Percentiles rank a stretch among this genome's conserved stretches.
Evolutionary conservation across 2,797 vertebrate species (phyloP).

Genomic region (Phrynocephalus vlangalii): DNA sequence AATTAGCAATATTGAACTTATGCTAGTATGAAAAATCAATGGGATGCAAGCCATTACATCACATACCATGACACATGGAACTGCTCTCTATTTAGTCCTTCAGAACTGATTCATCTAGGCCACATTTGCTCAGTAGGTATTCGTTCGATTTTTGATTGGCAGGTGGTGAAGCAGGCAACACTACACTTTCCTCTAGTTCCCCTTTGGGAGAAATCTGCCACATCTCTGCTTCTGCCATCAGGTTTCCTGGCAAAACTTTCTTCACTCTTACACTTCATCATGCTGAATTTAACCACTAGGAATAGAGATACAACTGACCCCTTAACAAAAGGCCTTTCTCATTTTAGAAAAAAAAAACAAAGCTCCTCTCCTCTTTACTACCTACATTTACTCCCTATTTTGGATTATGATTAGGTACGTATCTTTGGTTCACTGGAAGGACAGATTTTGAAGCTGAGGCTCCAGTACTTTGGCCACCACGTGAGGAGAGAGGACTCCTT

Average conservation of each 20-base stretch:
- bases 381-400: not conserved
- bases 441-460: no score
- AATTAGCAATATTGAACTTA: no score
- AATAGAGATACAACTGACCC: not conserved
- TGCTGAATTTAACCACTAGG: not conserved
- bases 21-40: no score
- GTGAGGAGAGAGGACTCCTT: no score
- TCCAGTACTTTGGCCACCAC: no score
- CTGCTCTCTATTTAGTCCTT: no score
- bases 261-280: not conserved
- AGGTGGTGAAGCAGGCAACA: not conserved
- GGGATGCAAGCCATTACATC: no score
- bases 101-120: no score
- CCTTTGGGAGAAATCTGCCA: not conserved
- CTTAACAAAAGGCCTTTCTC: not conserved
- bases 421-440: not conserved
- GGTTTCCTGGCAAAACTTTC: not conserved
- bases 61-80: not conserved
- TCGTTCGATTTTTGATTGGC: not conserved
- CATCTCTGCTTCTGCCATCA: not conserved
- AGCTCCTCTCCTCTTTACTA: not conserved
- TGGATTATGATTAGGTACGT: not conserved
- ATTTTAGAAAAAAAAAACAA: not conserved
- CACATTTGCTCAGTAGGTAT: not conserved
- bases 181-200: not conserved